A percentile compares a stretch with the other conserved stretches of the same genome.
Conservation (phyloP, 2,113 vertebrate genomes). For the Pteruthius melanotis region DNA sequence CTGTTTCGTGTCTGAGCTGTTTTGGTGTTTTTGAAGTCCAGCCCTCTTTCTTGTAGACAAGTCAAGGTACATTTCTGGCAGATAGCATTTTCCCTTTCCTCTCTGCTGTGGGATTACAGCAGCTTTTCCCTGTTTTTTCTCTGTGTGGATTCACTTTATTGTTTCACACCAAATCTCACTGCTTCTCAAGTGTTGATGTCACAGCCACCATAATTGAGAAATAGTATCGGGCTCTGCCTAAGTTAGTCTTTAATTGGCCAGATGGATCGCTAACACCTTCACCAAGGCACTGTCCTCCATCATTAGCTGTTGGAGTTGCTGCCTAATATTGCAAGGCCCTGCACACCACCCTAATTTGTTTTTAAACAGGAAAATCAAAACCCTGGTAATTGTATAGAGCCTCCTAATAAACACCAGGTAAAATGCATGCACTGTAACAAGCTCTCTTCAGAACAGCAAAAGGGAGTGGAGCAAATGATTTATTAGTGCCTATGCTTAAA, state of each 20-base stretch:
- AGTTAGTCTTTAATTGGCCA: constrained; percentile 32
- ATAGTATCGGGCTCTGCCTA: background rate
- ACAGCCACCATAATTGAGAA: constrained; percentile 33
- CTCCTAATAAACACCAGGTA: constrained; percentile 43
- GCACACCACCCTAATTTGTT: constrained; percentile 31
- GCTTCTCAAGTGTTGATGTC: background rate
- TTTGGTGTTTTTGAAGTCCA: background rate
- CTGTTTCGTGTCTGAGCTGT: background rate
- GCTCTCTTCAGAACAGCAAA: constrained; percentile 18
- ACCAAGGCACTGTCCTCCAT: background rate
- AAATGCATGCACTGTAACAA: constrained; percentile 32
- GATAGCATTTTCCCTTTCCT: background rate
- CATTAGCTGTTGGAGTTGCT: constrained; percentile 6
- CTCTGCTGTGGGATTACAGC: background rate
- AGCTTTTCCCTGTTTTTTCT: background rate
- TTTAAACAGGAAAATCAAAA: constrained; percentile 59
- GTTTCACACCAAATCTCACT: background rate
- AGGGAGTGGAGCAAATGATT: constrained; percentile 27
- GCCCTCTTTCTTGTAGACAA: background rate
- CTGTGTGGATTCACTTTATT: background rate
- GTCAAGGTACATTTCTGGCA: background rate
- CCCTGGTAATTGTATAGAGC: constrained; percentile 35
- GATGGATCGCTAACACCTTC: background rate
- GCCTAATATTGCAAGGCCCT: constrained; percentile 1
- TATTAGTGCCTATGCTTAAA: constrained; percentile 41